Evolutionary conservation across 2,797 vertebrate species (phyloP).

Genomic region (Hapalemur alaotrensis): DNA sequence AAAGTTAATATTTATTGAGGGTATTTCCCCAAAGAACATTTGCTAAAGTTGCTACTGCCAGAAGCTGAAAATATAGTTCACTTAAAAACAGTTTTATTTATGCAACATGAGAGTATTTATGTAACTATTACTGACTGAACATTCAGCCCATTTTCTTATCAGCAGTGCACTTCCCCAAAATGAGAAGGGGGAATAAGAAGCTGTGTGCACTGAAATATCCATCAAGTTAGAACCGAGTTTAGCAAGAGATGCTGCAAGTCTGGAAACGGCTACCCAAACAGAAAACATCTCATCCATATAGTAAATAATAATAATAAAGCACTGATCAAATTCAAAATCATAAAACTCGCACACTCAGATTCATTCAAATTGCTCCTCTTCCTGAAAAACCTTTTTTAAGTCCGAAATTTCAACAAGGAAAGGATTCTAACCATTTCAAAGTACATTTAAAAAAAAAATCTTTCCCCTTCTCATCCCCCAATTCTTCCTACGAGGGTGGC

Average conservation of each 20-base stretch:
- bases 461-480: neutral
- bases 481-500: neutral
- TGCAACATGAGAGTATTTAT: neutral
- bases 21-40: conserved; percentile 45
- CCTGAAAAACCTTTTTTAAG: neutral
- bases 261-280: neutral
- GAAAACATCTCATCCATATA: neutral
- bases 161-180: neutral
- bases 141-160: conserved; percentile 13
- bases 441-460: neutral
- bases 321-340: neutral
- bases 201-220: neutral
- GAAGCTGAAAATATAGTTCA: conserved; percentile 14
- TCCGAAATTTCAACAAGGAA: neutral
- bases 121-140: neutral
- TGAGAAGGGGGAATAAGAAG: neutral
- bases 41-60: neutral
- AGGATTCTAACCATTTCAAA: neutral
- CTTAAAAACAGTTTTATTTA: neutral
- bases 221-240: neutral
- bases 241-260: neutral
- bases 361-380: neutral
- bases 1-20: conserved; percentile 19
- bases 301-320: neutral
- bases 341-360: neutral